Conservation (phyloP, 2,113 vertebrate genomes). For the Semnornis frantzii region DNA sequence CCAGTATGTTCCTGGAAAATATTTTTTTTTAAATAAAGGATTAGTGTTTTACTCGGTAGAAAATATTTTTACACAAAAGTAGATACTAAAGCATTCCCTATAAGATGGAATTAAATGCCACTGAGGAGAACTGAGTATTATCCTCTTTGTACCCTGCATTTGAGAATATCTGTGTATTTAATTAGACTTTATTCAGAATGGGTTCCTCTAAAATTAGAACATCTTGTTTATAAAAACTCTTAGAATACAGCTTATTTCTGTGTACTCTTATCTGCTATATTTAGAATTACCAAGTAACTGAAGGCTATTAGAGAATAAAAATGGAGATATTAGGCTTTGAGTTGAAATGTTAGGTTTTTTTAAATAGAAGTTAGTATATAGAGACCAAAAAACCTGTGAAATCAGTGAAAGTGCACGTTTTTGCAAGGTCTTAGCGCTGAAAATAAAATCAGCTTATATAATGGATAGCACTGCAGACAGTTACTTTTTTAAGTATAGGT, state of each 20-base stretch:
- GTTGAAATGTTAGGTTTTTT: constrained; percentile 6
- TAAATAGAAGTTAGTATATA: not conserved
- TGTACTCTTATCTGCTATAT: constrained; percentile 35
- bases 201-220: constrained; percentile 61
- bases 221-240: constrained; percentile 56
- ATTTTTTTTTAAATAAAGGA: not conserved
- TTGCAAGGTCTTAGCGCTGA: not conserved
- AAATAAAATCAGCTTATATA: not conserved
- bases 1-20: not conserved
- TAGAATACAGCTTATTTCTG: constrained; percentile 32
- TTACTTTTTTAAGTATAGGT: not conserved
- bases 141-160: not conserved
- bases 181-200: constrained; percentile 42
- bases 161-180: constrained; percentile 47
- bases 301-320: not conserved
- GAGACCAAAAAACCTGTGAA: not conserved
- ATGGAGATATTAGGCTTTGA: not conserved
- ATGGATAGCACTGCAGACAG: not conserved
- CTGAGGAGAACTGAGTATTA: not conserved
- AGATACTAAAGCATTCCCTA: not conserved
- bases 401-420: not conserved
- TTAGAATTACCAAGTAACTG: constrained; percentile 24
- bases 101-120: not conserved
- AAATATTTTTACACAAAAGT: constrained; percentile 7
- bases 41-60: not conserved